A percentile compares a stretch with the other conserved stretches of the same genome.
Evolutionary conservation across 2,113 vertebrate genomes (phyloP).

Genomic region (Sardina pilchardus): DNA sequence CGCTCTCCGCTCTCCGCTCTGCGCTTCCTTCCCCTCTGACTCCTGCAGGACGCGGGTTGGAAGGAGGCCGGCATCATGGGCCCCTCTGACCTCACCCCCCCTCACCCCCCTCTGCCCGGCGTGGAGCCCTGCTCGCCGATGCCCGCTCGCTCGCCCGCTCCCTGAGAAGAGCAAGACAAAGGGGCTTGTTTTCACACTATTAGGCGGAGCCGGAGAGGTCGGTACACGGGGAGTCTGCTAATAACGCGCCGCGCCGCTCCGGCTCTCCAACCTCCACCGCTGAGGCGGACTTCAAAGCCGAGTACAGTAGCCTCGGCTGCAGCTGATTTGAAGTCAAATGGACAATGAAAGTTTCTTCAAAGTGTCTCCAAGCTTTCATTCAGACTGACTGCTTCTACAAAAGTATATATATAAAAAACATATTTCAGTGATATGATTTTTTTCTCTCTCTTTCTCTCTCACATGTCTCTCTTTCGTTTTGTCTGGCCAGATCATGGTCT

Average conservation of each 20-base stretch:
- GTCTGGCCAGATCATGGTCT: not conserved
- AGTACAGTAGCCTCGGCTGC: slow-evolving; percentile 2
- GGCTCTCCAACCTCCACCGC: slow-evolving; percentile 4
- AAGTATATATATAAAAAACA: slow-evolving; percentile 6
- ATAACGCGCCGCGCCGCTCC: not conserved
- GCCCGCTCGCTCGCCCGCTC: not conserved
- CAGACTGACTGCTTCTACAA: slow-evolving; percentile 10
- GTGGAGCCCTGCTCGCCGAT: not conserved
- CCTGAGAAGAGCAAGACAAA: slow-evolving; percentile 3
- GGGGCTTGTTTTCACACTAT: slow-evolving; percentile 8
- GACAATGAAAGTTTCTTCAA: slow-evolving; percentile 20
- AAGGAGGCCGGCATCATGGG: slow-evolving; percentile 16
- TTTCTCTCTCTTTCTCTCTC: not conserved
- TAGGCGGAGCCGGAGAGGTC: not conserved
- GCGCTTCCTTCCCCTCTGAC: slow-evolving; percentile 2
- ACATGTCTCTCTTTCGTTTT: not conserved
- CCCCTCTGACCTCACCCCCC: not conserved
- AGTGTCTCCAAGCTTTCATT: slow-evolving; percentile 12
- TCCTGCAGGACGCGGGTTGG: slow-evolving; percentile 25
- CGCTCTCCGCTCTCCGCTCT: not conserved
- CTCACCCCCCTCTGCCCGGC: not conserved
- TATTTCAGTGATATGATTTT: not conserved
- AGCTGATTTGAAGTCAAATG: slow-evolving; percentile 14
- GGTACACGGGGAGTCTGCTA: not conserved
- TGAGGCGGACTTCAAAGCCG: slow-evolving; percentile 1